A percentile compares a stretch with the other conserved stretches of the same genome.
These are phyloP conservation scores for Ornithoptera priamus DNA, from an alignment of 2,888 invertebrate species.

Conservation along the genomic window DNA sequence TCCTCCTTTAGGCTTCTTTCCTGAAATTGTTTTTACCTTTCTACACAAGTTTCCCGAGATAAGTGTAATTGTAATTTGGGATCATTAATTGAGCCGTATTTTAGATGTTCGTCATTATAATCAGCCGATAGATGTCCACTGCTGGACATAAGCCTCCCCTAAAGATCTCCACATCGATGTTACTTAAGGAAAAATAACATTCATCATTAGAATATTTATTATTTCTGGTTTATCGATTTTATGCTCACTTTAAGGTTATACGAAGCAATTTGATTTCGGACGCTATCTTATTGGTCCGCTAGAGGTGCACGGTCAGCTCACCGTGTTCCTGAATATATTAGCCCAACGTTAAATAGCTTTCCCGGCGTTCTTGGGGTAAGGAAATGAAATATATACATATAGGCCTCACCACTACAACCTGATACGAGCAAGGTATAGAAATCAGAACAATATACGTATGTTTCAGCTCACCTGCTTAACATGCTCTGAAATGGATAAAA, in stretches of 20 bases:
- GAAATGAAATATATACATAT: conserved; percentile 39
- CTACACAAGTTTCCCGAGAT: too few relatives aligned
- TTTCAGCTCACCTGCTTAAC: too few relatives aligned
- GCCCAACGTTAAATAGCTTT: conserved; percentile 33
- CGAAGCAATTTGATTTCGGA: conserved; percentile 2
- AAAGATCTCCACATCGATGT: too few relatives aligned
- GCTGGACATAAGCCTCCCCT: too few relatives aligned
- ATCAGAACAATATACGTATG: neutral
- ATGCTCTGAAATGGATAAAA: too few relatives aligned
- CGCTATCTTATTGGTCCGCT: conserved; percentile 27
- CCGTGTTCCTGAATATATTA: conserved; percentile 65
- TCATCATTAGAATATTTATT: neutral
- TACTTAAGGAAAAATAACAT: too few relatives aligned
- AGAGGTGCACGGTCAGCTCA: conserved; percentile 53
- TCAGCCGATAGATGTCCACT: too few relatives aligned
- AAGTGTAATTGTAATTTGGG: too few relatives aligned
- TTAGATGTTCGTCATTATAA: too few relatives aligned
- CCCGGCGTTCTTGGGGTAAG: conserved; percentile 38
- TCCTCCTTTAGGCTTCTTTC: too few relatives aligned
- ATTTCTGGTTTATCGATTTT: neutral
- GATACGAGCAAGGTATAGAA: conserved; percentile 4
- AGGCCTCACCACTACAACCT: conserved; percentile 15
- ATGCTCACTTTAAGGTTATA: neutral
- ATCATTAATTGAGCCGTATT: too few relatives aligned
- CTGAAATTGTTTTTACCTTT: too few relatives aligned